phyloP scores from a whole-genome alignment of 2,113 vertebrate species.

The Ellobius talpinus region DNA sequence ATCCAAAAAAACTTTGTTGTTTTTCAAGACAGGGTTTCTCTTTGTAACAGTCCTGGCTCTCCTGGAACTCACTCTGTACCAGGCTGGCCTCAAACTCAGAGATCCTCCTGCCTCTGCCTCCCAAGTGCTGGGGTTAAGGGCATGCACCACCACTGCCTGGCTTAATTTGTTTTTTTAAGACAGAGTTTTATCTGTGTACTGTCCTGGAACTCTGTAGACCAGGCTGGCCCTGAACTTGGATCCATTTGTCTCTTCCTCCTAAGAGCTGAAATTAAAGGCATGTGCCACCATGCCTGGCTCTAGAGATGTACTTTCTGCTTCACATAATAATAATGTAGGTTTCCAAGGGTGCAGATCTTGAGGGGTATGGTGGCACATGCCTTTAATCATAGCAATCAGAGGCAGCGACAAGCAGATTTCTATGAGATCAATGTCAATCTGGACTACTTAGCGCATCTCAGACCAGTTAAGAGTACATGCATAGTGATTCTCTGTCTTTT shows the following conservation, averaged over 20 bases:
- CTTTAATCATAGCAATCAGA: neutral
- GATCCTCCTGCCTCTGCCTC: neutral
- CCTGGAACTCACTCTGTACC: neutral
- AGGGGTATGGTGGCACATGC: neutral
- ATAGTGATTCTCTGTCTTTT: neutral
- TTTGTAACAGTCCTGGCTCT: neutral
- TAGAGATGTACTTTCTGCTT: neutral
- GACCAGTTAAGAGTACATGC: neutral
- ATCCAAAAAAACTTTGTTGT: too few species aligned
- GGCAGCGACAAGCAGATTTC: neutral
- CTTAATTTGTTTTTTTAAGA: neutral
- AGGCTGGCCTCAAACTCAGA: neutral
- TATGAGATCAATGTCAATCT: neutral
- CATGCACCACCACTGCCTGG: neutral
- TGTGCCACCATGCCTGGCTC: neutral
- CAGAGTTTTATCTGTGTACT: neutral
- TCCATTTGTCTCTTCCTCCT: neutral
- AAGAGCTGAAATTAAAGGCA: neutral
- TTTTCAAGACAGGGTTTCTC: neutral
- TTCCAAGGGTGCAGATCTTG: neutral
- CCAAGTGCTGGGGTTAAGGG: neutral
- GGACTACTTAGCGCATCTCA: neutral
- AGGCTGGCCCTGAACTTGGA: neutral
- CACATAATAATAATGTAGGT: neutral
- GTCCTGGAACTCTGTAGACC: neutral